These are phyloP conservation scores for Meloidogyne hapla DNA, from an alignment of 1,140 invertebrate species.

Conservation along the genomic window DNA sequence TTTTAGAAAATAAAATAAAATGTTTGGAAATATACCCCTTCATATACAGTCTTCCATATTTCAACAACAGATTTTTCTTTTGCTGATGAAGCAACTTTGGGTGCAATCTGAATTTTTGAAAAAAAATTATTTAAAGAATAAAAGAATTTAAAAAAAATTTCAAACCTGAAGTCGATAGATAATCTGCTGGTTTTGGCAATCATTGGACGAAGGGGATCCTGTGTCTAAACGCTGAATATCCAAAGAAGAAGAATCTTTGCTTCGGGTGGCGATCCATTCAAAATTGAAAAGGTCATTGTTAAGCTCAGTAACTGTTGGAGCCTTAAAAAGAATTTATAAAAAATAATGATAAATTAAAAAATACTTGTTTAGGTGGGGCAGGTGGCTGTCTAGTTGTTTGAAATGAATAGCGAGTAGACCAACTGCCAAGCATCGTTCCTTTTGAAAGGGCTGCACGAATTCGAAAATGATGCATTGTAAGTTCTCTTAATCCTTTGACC, in stretches of 20 bases:
- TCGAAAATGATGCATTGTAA: conserved; percentile 50
- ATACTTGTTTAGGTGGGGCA: conserved; percentile 40
- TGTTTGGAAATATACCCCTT: conserved; percentile 28
- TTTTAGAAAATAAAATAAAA: not conserved
- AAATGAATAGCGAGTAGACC: conserved; percentile 29
- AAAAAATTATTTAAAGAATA: not conserved
- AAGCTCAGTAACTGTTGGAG: conserved; percentile 49
- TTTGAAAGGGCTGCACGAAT: conserved; percentile 47
- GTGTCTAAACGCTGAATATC: conserved; percentile 12
- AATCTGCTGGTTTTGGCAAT: conserved; percentile 8
- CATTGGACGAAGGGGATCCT: not conserved
- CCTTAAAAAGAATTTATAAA: conserved; percentile 30
- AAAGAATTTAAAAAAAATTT: not conserved
- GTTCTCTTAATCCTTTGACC: conserved; percentile 49
- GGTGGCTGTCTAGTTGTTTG: conserved; percentile 42
- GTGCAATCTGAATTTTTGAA: conserved; percentile 27
- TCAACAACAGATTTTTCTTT: conserved; percentile 41
- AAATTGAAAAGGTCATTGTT: conserved; percentile 49
- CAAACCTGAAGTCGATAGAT: conserved; percentile 52
- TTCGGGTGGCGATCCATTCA: conserved; percentile 48
- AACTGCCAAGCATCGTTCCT: conserved; percentile 25
- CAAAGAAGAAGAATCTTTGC: not conserved
- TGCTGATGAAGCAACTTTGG: conserved; percentile 38
- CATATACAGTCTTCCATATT: conserved; percentile 55
- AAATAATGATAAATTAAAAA: conserved; percentile 39